Evolutionary conservation across 1,140 invertebrate genomes (phyloP).

Genomic region (Drosophila nannoptera): DNA sequence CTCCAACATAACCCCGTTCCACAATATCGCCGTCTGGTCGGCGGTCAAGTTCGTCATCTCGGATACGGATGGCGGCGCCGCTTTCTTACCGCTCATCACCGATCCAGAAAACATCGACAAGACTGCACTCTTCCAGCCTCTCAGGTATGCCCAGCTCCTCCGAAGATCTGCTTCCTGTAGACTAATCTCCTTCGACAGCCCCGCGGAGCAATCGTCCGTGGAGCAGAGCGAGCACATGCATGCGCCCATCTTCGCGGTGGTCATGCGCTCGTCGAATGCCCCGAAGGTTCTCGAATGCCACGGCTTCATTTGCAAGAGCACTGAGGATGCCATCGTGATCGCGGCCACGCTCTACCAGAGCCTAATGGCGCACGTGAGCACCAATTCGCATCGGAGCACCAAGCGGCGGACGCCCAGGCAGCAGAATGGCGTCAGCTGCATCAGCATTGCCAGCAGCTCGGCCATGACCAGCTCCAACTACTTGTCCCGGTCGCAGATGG

Average conservation of each 20-base stretch:
- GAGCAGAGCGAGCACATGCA: conserved; percentile 80
- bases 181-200: conserved; percentile 32
- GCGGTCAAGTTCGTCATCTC: conserved; percentile 88
- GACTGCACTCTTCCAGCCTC: conserved; percentile 82
- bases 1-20: conserved; percentile 87
- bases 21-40: conserved; percentile 94
- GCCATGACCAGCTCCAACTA: conserved; percentile 79
- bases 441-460: conserved; percentile 83
- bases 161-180: background rate
- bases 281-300: conserved; percentile 92
- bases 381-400: conserved; percentile 69
- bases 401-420: conserved; percentile 82
- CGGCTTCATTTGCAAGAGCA: conserved; percentile 91
- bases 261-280: conserved; percentile 89
- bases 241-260: conserved; percentile 93
- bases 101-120: conserved; percentile 90
- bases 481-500: conserved; percentile 61
- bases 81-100: conserved; percentile 91
- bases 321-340: conserved; percentile 93
- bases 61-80: conserved; percentile 80
- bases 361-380: conserved; percentile 87
- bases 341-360: conserved; percentile 93
- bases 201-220: conserved; percentile 73
- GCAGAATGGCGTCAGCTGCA: conserved; percentile 85
- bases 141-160: conserved; percentile 53